Conservation (phyloP, 1,140 invertebrate genomes). For the Acromyrmex charruanus region DNA sequence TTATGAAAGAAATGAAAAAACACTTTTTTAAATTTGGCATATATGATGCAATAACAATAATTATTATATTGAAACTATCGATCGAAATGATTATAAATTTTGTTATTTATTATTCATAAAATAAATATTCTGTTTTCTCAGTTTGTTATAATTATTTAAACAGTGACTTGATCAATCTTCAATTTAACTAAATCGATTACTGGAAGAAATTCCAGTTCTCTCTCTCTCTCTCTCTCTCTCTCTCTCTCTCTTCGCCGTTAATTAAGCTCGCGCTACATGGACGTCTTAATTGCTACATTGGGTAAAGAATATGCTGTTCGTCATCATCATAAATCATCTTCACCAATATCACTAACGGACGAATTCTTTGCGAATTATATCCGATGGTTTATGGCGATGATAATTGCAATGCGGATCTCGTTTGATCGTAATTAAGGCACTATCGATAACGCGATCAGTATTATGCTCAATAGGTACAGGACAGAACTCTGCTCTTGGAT, state of each 20-base stretch:
- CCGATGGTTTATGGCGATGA: conserved; percentile 45
- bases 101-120: background rate
- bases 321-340: background rate
- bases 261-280: background rate
- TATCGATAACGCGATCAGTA: conserved; percentile 41
- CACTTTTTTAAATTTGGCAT: background rate
- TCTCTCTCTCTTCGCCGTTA: too few species aligned
- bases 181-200: background rate
- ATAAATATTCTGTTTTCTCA: background rate
- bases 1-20: conserved; percentile 10
- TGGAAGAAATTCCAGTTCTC: background rate
- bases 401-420: background rate
- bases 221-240: too few species aligned
- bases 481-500: conserved; percentile 27
- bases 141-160: background rate
- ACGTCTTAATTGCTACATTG: conserved; percentile 12
- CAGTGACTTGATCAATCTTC: background rate
- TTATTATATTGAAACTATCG: background rate
- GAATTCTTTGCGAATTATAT: conserved; percentile 29
- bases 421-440: conserved; percentile 60
- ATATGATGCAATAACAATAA: background rate
- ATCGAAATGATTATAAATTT: background rate
- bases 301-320: background rate
- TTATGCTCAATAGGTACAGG: conserved; percentile 1
- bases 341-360: background rate